Conservation (phyloP, 1,140 invertebrate genomes). For the Cylas formicarius region DNA sequence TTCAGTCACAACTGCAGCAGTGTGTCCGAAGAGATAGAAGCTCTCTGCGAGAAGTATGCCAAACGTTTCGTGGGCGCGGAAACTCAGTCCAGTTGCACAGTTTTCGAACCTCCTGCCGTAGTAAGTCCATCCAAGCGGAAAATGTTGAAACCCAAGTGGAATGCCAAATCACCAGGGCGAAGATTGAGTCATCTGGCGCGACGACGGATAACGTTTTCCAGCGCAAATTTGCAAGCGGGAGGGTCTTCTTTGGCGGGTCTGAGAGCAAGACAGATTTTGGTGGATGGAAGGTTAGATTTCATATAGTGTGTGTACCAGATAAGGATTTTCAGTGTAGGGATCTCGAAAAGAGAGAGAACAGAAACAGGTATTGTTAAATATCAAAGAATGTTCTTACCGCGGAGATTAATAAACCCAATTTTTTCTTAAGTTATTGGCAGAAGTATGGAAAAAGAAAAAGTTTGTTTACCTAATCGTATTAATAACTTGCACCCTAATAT, state of each 20-base stretch:
- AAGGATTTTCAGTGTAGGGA: background rate
- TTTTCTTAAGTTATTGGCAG: background rate
- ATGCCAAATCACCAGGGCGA: conserved; percentile 58
- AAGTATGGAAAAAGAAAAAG: too few relatives aligned
- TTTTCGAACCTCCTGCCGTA: conserved; percentile 45
- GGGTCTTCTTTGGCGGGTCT: conserved; percentile 21
- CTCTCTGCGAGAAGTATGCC: conserved; percentile 49
- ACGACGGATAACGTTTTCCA: conserved; percentile 57
- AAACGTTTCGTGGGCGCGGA: conserved; percentile 58
- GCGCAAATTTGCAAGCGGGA: conserved; percentile 40
- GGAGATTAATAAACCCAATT: too few relatives aligned
- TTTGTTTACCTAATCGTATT: too few relatives aligned
- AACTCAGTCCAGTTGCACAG: conserved; percentile 57
- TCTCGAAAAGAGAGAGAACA: too few relatives aligned
- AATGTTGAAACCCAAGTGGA: conserved; percentile 45
- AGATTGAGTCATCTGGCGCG: conserved; percentile 58
- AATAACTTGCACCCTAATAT: too few relatives aligned
- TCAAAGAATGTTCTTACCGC: too few relatives aligned
- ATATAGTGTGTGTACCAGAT: background rate
- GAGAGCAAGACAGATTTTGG: conserved; percentile 35
- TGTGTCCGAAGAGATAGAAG: conserved; percentile 55
- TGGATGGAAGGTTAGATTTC: conserved; percentile 36
- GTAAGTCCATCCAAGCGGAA: conserved; percentile 50
- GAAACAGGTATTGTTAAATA: too few relatives aligned
- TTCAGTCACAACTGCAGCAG: conserved; percentile 58